A percentile compares a stretch with the other conserved stretches of the same genome.
Conservation (phyloP, 2,888 invertebrate species). For the Lithophane semibrunnea region DNA sequence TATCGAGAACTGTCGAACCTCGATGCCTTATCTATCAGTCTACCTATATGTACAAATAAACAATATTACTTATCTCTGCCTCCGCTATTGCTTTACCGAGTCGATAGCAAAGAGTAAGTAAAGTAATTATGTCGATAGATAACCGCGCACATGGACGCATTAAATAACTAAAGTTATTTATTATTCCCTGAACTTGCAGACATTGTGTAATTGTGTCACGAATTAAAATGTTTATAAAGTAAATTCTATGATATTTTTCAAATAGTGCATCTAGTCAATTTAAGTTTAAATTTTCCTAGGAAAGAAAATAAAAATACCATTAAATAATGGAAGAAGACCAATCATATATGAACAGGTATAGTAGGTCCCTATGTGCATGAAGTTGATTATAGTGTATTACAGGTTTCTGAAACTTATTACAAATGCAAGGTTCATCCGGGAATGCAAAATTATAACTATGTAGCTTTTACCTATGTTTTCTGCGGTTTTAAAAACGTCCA, state of each 20-base stretch:
- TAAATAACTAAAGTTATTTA: conserved; percentile 36
- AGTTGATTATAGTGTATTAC: neutral
- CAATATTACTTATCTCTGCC: conserved; percentile 64
- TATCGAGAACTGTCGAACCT: conserved; percentile 47
- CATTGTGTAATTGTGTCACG: conserved; percentile 25
- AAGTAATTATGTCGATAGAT: conserved; percentile 52
- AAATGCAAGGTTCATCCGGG: neutral
- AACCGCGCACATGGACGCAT: conserved; percentile 56
- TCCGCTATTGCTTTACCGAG: conserved; percentile 43
- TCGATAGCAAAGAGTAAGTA: conserved; percentile 20
- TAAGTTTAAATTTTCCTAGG: neutral
- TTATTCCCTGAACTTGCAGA: conserved; percentile 11
- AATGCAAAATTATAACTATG: neutral
- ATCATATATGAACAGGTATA: conserved; percentile 54
- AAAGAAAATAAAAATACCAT: neutral
- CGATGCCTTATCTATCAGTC: conserved; percentile 64
- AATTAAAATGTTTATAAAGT: conserved; percentile 16
- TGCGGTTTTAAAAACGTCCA: neutral
- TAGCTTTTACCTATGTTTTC: neutral
- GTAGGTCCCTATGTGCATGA: neutral
- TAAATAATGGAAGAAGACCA: conserved; percentile 52
- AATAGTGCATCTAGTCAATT: neutral
- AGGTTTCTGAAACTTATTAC: neutral
- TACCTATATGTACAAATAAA: conserved; percentile 60
- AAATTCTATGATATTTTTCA: neutral